phyloP scores from a whole-genome alignment of 2,113 vertebrate species.

The Cyanoramphus novaezelandiae region DNA sequence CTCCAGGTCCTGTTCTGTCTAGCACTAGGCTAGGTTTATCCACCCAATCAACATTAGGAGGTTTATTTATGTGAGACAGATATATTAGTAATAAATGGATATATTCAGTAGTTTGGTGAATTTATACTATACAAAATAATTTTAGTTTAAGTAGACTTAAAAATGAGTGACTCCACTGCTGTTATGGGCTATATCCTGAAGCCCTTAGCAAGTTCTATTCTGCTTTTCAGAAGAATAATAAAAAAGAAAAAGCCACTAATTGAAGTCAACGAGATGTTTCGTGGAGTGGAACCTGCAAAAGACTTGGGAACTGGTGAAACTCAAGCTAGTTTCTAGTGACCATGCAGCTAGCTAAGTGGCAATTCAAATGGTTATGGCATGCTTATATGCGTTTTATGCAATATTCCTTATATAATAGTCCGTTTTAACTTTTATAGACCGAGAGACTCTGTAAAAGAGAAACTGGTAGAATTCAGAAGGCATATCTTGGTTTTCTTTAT shows the following conservation, averaged over 20 bases:
- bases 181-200: neutral
- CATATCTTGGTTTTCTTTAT: slow-evolving; percentile 53
- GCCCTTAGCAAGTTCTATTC: neutral
- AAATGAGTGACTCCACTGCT: neutral
- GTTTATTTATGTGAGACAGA: slow-evolving; percentile 60
- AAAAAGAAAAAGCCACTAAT: neutral
- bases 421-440: neutral
- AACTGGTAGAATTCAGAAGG: slow-evolving; percentile 27
- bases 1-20: slow-evolving; percentile 54
- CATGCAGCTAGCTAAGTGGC: neutral
- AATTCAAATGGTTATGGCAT: neutral
- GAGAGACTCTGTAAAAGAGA: slow-evolving; percentile 8
- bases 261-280: neutral
- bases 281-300: neutral
- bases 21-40: slow-evolving; percentile 36
- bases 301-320: neutral
- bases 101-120: slow-evolving; percentile 67
- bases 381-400: neutral
- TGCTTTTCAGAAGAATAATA: neutral
- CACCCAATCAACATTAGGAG: slow-evolving; percentile 69
- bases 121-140: slow-evolving; percentile 6
- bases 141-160: slow-evolving; percentile 22
- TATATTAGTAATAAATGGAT: slow-evolving; percentile 69
- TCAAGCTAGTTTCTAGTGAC: neutral
- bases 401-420: neutral